phyloP scores from a whole-genome alignment of 2,888 invertebrate genomes.

The Thysanoteuthis rhombus region DNA sequence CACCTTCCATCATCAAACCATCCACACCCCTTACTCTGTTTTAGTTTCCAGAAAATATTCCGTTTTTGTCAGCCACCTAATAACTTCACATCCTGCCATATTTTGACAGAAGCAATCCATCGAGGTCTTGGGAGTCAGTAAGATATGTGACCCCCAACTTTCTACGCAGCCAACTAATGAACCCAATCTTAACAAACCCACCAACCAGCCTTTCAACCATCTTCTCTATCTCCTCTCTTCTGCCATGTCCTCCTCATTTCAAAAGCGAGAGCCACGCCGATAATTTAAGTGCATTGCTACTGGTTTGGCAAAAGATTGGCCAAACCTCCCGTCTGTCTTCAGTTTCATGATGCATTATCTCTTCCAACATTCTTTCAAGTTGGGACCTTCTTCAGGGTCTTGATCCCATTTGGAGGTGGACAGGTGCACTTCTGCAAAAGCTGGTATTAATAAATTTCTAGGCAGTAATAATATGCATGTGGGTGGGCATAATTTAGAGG shows the following conservation, averaged over 20 bases:
- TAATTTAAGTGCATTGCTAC: background rate
- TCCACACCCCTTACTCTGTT: background rate
- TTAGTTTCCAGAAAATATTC: background rate
- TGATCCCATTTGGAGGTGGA: background rate
- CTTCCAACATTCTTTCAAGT: background rate
- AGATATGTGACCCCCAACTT: background rate
- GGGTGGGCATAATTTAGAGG: background rate
- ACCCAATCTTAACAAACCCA: background rate
- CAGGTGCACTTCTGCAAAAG: background rate
- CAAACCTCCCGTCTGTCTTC: background rate
- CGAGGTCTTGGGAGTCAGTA: too few relatives aligned
- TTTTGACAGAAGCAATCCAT: background rate
- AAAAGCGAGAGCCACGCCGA: background rate
- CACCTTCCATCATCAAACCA: too few relatives aligned
- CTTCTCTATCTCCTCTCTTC: background rate
- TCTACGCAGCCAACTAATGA: background rate
- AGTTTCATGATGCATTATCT: background rate
- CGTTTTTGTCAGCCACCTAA: background rate
- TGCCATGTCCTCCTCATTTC: background rate
- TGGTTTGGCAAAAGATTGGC: background rate
- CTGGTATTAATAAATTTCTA: conserved; percentile 12
- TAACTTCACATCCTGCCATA: background rate
- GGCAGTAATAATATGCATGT: background rate
- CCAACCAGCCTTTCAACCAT: background rate
- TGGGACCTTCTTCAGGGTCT: background rate